A percentile compares a stretch with the other conserved stretches of the same genome.
Conservation (phyloP, 2,888 invertebrate species). For the Parelbella ahira region DNA sequence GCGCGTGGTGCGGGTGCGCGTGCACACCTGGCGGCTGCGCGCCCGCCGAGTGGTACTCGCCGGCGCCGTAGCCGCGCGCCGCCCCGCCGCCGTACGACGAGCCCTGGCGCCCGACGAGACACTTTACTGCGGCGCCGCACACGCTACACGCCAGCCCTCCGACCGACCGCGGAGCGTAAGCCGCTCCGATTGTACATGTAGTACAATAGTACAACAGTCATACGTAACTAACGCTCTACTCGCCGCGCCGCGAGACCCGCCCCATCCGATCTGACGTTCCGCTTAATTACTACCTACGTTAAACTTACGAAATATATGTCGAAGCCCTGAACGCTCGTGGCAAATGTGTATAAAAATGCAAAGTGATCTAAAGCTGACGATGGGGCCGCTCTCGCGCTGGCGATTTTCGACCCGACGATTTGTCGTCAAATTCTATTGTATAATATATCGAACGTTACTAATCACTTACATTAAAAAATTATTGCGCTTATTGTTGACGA, state of each 20-base stretch:
- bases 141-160: slow-evolving; percentile 22
- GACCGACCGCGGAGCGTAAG: slow-evolving; percentile 19
- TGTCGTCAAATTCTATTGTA: slow-evolving; percentile 30
- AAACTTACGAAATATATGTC: slow-evolving; percentile 1
- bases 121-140: slow-evolving; percentile 29
- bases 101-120: slow-evolving; percentile 51
- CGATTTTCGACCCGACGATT: slow-evolving; percentile 32
- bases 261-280: slow-evolving; percentile 6
- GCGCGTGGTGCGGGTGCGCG: slow-evolving; percentile 76
- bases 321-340: not conserved
- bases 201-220: too few relatives aligned
- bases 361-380: slow-evolving; percentile 6
- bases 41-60: slow-evolving; percentile 69
- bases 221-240: too few relatives aligned
- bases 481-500: slow-evolving; percentile 8
- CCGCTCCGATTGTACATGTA: too few relatives aligned
- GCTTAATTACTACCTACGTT: too few relatives aligned
- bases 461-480: slow-evolving; percentile 5
- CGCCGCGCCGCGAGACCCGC: slow-evolving; percentile 22
- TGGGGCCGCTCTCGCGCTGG: slow-evolving; percentile 35
- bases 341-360: slow-evolving; percentile 2
- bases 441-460: too few relatives aligned
- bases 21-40: slow-evolving; percentile 76
- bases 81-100: slow-evolving; percentile 77
- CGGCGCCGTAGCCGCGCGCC: slow-evolving; percentile 63